Evolutionary conservation across 1,140 invertebrate genomes (phyloP), one percentile per base, ranked within the genome.

Genomic region (Lucilia cuprina): DNA sequence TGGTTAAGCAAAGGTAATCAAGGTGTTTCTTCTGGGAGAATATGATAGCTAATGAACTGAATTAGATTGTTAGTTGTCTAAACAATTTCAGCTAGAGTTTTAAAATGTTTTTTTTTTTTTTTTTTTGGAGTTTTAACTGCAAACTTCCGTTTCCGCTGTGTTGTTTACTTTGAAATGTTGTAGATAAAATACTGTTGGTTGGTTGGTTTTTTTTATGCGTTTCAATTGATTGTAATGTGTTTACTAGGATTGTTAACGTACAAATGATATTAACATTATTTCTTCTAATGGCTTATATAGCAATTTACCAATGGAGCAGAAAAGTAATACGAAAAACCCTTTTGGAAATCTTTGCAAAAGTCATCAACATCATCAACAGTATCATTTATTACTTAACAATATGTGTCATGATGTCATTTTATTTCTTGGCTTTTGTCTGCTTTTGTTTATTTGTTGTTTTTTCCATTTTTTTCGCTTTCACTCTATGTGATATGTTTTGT

Each of bases 291-390:
- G 17, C n/a, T 70, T 70, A 19, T 70, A 70, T 70, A 70, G 60
- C 50, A 70, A 70, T 70, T 12, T 70, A 70, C 17, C 10, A 60
- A 30, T 30, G 3, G 25, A 30, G 25, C 3, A 60, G 14, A 60
- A 60, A n/a, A 17, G 13, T 5, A 60, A 60, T 17, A 17, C 9
- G 21, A 70, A 21, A 70, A 70, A 70, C 19, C 65, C 65, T 21
- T 70, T 70, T 70, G 65, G 65, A 25, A 70, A 70, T 70, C 65
- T 70, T 65, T 70, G 19, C n/a, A 70, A 70, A 70, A 70, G 19
- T 70, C n/a, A 70, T 21, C 19, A 19, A 25, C n/a, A n/a, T n/a
- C n/a, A n/a, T 25, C n/a, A 70, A 9, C 19, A 19, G 9, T n/a
- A n/a, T n/a, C n/a, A n/a, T 25, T 4, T 19, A 21, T 9, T 70